These are phyloP conservation scores for Teleiodes luculella DNA, from an alignment of 2,888 invertebrate genomes.

Conservation along the genomic window DNA sequence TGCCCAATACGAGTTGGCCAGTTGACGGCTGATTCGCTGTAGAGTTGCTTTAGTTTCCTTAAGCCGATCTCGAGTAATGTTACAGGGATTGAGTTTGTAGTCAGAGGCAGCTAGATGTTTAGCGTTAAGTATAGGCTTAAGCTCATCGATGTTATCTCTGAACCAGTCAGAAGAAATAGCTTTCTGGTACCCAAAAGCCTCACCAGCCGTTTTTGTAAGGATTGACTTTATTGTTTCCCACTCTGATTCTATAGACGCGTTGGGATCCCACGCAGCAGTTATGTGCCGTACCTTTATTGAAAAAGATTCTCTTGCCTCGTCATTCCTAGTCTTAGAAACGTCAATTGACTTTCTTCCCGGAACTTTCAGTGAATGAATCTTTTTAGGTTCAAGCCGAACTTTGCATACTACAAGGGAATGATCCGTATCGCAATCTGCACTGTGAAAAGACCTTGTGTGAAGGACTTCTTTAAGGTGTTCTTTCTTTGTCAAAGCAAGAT, in stretches of 20 bases:
- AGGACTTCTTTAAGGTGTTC: neutral
- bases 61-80: too few species aligned
- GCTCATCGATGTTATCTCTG: too few species aligned
- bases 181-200: too few species aligned
- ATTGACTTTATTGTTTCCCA: neutral
- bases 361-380: neutral
- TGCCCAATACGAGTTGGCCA: neutral
- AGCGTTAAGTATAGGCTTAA: too few species aligned
- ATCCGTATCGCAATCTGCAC: constrained; percentile 21
- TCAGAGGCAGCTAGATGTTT: too few species aligned
- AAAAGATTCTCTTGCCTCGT: neutral
- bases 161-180: too few species aligned
- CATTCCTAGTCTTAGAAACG: neutral
- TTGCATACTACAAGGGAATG: constrained; percentile 12
- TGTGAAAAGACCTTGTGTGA: constrained; percentile 17
- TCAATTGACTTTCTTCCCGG: neutral
- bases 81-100: neutral
- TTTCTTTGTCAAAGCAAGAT: neutral
- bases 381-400: neutral
- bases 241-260: neutral
- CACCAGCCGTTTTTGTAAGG: neutral
- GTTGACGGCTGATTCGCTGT: neutral
- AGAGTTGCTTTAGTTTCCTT: neutral
- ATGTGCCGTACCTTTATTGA: neutral
- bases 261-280: neutral